Percentiles rank a stretch among this genome's conserved stretches.
Evolutionary conservation across 2,797 vertebrate species (phyloP).

Genomic region (Saxicola maurus): DNA sequence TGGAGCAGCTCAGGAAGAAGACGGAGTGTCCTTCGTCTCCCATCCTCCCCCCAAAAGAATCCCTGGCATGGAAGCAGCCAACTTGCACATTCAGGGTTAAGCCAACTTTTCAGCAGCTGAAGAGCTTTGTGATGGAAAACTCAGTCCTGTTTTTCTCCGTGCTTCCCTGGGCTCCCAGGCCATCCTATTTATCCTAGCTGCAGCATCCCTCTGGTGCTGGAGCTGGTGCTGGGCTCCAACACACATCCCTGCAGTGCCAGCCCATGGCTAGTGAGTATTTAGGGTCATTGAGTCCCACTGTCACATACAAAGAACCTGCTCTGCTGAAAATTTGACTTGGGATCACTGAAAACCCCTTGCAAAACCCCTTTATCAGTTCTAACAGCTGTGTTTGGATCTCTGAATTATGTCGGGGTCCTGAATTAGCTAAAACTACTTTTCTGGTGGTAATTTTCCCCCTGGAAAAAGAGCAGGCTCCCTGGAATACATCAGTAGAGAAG

Average conservation of each 20-base stretch:
- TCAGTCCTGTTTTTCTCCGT: neutral
- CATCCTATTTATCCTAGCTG: slow-evolving; percentile 34
- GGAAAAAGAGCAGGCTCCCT: neutral
- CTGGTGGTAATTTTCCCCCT: neutral
- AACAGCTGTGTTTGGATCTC: neutral
- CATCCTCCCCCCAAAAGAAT: neutral
- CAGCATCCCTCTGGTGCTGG: neutral
- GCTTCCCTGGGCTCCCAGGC: neutral
- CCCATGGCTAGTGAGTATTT: neutral
- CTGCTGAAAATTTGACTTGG: neutral
- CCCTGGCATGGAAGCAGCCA: neutral
- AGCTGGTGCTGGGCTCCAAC: neutral
- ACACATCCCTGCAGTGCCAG: neutral
- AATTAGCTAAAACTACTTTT: neutral
- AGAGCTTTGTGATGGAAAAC: neutral
- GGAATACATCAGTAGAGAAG: neutral
- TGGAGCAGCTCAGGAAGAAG: neutral
- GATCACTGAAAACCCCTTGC: neutral
- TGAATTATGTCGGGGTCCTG: neutral
- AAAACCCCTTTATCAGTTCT: neutral
- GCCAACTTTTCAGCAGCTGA: neutral
- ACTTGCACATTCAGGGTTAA: neutral
- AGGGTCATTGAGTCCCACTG: neutral
- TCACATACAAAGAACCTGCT: accelerated
- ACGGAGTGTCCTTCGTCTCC: neutral